Evolutionary conservation across 2,888 invertebrate genomes (phyloP).

Genomic region (Metallyticus violacea): DNA sequence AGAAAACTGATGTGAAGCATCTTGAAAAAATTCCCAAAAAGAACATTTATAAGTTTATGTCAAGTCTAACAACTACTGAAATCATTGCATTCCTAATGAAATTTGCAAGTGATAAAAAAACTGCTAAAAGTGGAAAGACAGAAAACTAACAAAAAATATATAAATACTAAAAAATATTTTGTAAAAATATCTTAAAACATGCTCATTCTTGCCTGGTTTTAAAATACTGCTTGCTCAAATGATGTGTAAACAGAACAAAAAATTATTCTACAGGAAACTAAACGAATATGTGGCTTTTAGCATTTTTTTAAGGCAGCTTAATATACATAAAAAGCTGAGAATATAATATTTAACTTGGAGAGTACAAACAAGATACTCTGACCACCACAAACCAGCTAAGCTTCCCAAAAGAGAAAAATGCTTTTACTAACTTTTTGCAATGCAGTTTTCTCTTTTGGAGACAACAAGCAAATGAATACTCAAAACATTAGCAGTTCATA

Average conservation of each 20-base stretch:
- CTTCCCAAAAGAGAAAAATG: background rate
- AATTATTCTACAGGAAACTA: background rate
- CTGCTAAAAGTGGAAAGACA: too few relatives aligned
- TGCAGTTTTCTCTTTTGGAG: background rate
- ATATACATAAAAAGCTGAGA: background rate
- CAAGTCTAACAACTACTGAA: background rate
- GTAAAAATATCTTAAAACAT: background rate
- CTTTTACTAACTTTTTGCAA: slow-evolving; percentile 27
- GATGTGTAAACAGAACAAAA: background rate
- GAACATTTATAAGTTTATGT: background rate
- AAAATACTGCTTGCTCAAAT: background rate
- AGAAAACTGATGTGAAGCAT: too few relatives aligned
- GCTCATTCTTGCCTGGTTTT: background rate
- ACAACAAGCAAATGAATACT: background rate
- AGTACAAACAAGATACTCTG: background rate
- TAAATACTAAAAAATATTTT: background rate
- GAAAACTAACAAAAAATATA: background rate
- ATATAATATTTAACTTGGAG: background rate
- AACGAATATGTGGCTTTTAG: background rate
- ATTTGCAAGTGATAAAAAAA: background rate
- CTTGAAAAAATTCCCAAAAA: too few relatives aligned
- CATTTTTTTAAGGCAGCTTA: background rate
- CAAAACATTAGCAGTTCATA: background rate
- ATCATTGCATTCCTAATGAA: background rate
- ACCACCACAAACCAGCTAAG: background rate